phyloP scores from a whole-genome alignment of 2,888 invertebrate genomes.

The Pachymerium ferrugineum region DNA sequence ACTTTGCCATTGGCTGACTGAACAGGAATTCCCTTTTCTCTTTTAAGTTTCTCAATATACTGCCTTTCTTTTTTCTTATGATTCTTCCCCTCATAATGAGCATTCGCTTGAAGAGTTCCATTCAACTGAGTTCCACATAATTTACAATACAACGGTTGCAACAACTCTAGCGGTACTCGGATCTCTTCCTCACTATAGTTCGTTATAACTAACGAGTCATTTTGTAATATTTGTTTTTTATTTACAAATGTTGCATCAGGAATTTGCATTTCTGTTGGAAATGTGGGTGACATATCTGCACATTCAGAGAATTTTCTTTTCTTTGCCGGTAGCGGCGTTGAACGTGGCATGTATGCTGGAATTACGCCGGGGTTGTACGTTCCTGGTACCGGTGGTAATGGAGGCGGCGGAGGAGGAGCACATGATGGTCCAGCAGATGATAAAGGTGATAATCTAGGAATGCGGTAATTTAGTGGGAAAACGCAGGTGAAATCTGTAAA shows the following conservation, averaged over 20 bases:
- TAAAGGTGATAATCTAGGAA: not conserved
- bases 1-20: not conserved
- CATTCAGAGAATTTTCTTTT: not conserved
- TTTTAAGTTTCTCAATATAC: conserved; percentile 50
- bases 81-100: conserved; percentile 55
- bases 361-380: not conserved
- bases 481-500: not conserved
- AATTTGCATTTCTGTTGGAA: not conserved
- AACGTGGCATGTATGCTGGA: not conserved
- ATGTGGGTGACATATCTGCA: not conserved
- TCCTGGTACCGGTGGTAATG: not conserved
- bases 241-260: not conserved
- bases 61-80: conserved; percentile 54
- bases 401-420: not conserved
- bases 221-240: not conserved
- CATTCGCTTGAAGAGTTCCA: conserved; percentile 46
- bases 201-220: not conserved
- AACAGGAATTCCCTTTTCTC: conserved; percentile 34
- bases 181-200: not conserved
- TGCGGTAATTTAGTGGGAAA: not conserved
- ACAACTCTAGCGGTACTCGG: not conserved
- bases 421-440: not conserved
- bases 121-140: conserved; percentile 48
- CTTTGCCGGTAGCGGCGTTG: not conserved
- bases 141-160: conserved; percentile 50